Conservation (phyloP, 2,113 vertebrate genomes). For the Rhipidura dahli region DNA sequence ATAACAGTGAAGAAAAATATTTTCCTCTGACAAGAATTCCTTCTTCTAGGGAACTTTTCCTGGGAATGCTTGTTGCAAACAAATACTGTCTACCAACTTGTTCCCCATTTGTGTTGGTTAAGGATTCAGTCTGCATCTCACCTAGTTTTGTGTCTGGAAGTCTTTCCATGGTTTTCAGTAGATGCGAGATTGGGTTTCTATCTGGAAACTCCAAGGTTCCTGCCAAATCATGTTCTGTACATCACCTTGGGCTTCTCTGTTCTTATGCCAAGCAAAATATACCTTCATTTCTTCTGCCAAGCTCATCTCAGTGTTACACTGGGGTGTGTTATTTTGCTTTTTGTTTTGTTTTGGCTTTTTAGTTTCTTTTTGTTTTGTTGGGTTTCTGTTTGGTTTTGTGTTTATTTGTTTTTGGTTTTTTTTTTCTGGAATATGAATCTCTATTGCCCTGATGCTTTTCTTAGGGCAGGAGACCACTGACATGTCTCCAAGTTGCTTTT, state of each 20-base stretch:
- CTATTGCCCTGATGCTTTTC: neutral
- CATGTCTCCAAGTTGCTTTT: neutral
- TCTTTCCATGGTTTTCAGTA: neutral
- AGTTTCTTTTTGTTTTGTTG: neutral
- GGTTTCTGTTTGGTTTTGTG: neutral
- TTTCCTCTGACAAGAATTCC: neutral
- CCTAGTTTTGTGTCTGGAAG: neutral
- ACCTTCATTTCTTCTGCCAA: neutral
- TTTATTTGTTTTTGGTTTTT: neutral
- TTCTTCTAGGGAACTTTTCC: neutral
- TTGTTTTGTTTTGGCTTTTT: neutral
- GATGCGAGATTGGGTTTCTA: neutral
- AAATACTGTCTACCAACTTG: neutral
- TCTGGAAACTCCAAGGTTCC: neutral
- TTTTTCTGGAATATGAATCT: neutral
- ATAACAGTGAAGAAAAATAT: rapidly evolving
- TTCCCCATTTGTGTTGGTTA: neutral
- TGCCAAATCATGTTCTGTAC: neutral
- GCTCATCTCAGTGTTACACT: neutral
- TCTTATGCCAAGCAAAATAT: neutral
- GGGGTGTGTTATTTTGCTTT: rapidly evolving
- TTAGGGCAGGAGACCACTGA: neutral
- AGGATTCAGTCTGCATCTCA: neutral
- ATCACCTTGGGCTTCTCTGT: neutral
- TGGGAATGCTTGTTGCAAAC: neutral